These are phyloP conservation scores for Tychaedon coryphoeus DNA, from an alignment of 2,113 vertebrate genomes.

Conservation along the genomic window DNA sequence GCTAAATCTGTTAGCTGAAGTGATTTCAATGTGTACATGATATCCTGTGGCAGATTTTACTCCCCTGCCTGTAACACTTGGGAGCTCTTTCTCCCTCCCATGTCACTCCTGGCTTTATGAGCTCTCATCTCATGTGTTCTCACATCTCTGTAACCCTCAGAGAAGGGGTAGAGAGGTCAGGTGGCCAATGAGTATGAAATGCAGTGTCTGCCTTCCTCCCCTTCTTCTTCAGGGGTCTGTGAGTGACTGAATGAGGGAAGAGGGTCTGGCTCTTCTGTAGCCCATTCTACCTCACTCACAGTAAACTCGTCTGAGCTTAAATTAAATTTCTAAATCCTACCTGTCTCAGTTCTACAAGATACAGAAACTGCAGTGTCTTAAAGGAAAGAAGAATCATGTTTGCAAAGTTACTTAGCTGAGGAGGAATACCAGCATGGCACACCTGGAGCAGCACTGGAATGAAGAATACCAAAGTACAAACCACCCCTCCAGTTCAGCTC, in stretches of 20 bases:
- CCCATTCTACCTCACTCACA: neutral
- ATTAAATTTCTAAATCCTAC: neutral
- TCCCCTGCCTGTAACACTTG: neutral
- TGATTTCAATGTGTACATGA: neutral
- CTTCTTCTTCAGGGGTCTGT: neutral
- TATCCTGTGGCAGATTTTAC: neutral
- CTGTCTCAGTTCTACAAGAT: neutral
- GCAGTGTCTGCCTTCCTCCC: neutral
- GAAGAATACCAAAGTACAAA: neutral
- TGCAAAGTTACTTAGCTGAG: neutral
- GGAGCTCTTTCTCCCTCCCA: neutral
- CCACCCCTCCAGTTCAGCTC: neutral
- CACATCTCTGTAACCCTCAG: neutral
- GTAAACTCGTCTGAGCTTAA: neutral
- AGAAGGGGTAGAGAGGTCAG: neutral
- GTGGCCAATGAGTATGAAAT: neutral
- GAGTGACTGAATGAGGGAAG: neutral
- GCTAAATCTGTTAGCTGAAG: neutral
- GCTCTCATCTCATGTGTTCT: rapidly evolving
- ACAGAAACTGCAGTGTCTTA: neutral
- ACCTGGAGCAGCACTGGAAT: neutral
- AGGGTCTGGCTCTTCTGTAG: neutral
- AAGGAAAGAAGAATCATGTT: neutral
- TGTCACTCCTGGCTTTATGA: neutral
- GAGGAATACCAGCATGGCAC: neutral